Conservation (phyloP, 1,140 invertebrate genomes). For the Plectus sambesii region DNA sequence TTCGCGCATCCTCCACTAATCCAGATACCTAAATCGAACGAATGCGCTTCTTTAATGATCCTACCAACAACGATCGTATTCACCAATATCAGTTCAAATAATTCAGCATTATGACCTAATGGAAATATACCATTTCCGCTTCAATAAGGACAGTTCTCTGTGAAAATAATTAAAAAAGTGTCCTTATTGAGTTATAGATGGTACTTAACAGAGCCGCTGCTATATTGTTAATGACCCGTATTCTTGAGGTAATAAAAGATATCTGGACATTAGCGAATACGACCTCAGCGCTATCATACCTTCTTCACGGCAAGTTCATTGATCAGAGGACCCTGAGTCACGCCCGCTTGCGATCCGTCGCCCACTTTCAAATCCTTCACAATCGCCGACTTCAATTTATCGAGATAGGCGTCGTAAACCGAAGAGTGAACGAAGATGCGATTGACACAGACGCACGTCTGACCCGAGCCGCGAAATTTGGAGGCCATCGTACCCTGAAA, state of each 20-base stretch:
- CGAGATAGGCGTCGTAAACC: conserved; percentile 71
- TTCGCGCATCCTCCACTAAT: conserved; percentile 70
- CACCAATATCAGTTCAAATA: background rate
- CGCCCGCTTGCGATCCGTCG: conserved; percentile 60
- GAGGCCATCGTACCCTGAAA: conserved; percentile 65
- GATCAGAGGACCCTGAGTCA: conserved; percentile 79
- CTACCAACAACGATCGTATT: background rate
- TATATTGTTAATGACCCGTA: no score
- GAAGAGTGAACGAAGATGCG: conserved; percentile 76
- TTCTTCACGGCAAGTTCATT: conserved; percentile 74
- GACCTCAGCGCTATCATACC: conserved; percentile 45
- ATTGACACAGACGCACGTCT: conserved; percentile 88
- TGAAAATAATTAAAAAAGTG: conserved; percentile 21
- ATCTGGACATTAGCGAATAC: background rate
- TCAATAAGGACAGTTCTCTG: no score
- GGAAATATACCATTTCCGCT: no score
- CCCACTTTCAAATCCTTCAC: conserved; percentile 64
- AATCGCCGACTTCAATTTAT: conserved; percentile 59
- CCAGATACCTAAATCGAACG: conserved; percentile 52
- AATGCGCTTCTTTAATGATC: background rate
- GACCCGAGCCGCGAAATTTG: conserved; percentile 92
- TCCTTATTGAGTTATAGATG: no score
- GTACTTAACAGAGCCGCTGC: no score
- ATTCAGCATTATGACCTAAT: background rate
- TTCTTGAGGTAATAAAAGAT: no score